phyloP scores from a whole-genome alignment of 2,113 vertebrate genomes.

The Girardinichthys multiradiatus region DNA sequence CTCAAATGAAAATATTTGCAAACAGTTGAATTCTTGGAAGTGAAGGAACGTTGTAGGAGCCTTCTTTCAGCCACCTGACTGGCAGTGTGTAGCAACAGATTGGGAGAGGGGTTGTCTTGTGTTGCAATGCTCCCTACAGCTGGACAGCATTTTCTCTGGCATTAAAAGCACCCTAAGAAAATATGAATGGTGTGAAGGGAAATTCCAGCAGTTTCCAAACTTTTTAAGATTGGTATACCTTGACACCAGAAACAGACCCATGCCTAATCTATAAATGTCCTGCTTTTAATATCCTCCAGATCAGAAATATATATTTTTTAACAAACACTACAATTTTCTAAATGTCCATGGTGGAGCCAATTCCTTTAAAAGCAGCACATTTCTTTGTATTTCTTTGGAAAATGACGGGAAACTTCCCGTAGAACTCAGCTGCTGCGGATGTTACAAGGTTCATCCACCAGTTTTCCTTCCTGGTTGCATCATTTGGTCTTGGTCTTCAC shows the following conservation, averaged over 20 bases:
- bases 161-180: not conserved
- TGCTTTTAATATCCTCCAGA: not conserved
- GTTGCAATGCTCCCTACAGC: no score
- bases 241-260: no score
- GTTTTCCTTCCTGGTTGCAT: slow-evolving; percentile 63
- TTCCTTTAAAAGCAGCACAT: not conserved
- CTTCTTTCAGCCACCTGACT: not conserved
- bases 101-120: not conserved
- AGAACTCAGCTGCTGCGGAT: slow-evolving; percentile 13
- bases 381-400: not conserved
- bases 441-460: slow-evolving; percentile 5
- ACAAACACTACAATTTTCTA: not conserved
- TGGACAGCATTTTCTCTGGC: no score
- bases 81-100: not conserved
- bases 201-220: no score
- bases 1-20: not conserved
- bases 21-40: not conserved
- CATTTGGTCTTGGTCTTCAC: slow-evolving; percentile 22
- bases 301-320: not conserved
- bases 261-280: no score
- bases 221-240: no score
- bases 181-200: not conserved
- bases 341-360: not conserved
- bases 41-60: not conserved
- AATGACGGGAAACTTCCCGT: not conserved